Evolutionary conservation across 2,888 invertebrate species (phyloP).

Genomic region (Cataglyphis albicans): DNA sequence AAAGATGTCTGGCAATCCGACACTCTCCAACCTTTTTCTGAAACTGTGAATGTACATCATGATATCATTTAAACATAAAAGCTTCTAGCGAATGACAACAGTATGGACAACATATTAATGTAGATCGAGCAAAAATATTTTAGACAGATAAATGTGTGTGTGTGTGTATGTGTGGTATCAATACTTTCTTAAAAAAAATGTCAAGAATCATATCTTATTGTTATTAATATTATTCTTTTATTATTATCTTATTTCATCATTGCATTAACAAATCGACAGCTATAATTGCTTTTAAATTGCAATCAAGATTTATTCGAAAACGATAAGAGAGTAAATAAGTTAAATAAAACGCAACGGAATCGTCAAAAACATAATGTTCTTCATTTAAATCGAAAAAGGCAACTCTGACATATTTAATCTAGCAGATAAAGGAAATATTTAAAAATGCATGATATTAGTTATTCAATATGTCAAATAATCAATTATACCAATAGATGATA

Average conservation of each 20-base stretch:
- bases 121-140: neutral
- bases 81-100: constrained; percentile 21
- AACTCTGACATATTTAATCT: constrained; percentile 83
- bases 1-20: constrained; percentile 70
- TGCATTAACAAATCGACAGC: neutral
- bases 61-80: constrained; percentile 17
- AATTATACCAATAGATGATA: neutral
- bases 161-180: neutral
- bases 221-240: neutral
- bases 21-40: constrained; percentile 50
- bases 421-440: neutral
- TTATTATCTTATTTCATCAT: neutral
- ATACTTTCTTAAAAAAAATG: neutral
- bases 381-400: constrained; percentile 90
- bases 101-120: neutral
- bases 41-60: neutral
- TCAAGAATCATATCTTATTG: neutral
- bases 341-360: neutral
- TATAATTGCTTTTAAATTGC: neutral
- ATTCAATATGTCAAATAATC: neutral
- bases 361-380: constrained; percentile 92
- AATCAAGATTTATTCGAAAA: neutral
- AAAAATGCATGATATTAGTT: constrained; percentile 2
- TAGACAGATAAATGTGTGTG: neutral
- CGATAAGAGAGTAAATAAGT: neutral